Evolutionary conservation across 2,888 invertebrate species (phyloP), one percentile per base, ranked within the genome.

Genomic region (Xestia sexstrigata): DNA sequence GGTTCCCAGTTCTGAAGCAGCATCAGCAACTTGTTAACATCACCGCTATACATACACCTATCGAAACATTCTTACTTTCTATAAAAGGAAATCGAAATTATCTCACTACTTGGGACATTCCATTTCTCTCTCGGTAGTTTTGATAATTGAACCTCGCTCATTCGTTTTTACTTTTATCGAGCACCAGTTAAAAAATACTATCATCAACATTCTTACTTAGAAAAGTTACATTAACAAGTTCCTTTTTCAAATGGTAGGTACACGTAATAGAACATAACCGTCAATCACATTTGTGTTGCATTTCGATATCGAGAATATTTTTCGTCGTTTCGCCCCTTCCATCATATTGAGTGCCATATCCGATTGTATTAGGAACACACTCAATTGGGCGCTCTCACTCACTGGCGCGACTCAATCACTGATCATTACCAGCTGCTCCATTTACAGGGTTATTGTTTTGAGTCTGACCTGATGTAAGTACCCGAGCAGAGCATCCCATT

Each of bases 11-110:
- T 39, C 83, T 88, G 89, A 87, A 89, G 89, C 89, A 85, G 87
- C 91, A 84, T 88, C 90, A 89, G 86, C 85, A 75, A 89, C 90
- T 93, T 91, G 91, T 93, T 92, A 92, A 92, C 92, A 92, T 91
- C 89, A 90, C 90, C 88, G 88, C 86, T 90, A 89, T 90, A 89
- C 90, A 89, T 90, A 89, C 90, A 91, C 89, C 91, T 92, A 95
- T 94, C 93, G 91, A 93, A 94, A 93, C 94, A 94, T 94, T 95
- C 91, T 96, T 95, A 96, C 96, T 96, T 96, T 96, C 96, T 96
- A 96, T 94, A 95, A 95, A 96, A 95, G 95, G 96, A 96, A 96
- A 96, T 95, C 96, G 96, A 96, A 96, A 96, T 96, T 95, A 94
- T 94, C 93, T 95, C 93, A 94, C 92, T 93, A 93, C 93, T 93